These are phyloP conservation scores for Zosterops borbonicus DNA, from an alignment of 2,113 vertebrate genomes.

Conservation along the genomic window DNA sequence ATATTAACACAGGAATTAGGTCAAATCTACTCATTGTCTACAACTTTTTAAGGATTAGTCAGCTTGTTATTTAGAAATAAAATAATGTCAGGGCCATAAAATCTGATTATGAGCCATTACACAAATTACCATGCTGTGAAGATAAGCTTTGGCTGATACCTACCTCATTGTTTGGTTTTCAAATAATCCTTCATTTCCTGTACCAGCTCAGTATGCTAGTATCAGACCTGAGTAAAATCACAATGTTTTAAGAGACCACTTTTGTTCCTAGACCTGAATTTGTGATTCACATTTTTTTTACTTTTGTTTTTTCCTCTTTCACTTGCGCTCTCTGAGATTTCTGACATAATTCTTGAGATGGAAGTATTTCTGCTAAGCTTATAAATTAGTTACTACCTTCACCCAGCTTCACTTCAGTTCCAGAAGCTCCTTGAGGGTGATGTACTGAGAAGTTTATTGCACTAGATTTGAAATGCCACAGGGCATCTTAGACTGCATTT, in stretches of 20 bases:
- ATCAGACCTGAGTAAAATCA: neutral
- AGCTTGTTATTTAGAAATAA: neutral
- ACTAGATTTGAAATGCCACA: neutral
- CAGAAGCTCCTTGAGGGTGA: neutral
- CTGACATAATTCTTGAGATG: neutral
- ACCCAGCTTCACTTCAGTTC: neutral
- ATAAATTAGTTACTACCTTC: neutral
- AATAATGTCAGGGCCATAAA: neutral
- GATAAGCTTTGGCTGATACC: neutral
- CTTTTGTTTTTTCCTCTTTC: neutral
- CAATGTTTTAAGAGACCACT: neutral
- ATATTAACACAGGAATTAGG: neutral
- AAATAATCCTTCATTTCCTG: neutral
- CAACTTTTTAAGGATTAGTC: neutral
- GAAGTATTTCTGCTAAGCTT: neutral
- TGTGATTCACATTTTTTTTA: neutral
- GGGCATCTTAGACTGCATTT: neutral
- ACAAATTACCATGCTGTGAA: neutral
- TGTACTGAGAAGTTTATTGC: neutral
- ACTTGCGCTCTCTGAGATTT: neutral
- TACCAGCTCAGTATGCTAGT: neutral
- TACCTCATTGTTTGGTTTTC: neutral
- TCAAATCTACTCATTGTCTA: neutral
- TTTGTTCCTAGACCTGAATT: neutral
- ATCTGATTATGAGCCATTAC: neutral